phyloP scores from a whole-genome alignment of 2,113 vertebrate genomes.

The Nanorana parkeri region DNA sequence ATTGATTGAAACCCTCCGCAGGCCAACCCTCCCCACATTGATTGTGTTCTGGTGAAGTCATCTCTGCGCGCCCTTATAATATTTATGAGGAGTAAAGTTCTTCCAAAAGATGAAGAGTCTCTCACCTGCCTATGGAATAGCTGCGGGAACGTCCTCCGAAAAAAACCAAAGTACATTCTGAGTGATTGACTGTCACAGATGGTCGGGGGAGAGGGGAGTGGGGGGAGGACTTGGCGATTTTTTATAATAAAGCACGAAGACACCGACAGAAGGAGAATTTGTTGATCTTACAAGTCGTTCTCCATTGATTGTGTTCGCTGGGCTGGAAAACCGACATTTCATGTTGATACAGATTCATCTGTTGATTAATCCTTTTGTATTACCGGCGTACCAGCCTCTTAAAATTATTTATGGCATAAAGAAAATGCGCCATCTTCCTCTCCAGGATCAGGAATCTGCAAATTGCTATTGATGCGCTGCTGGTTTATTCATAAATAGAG shows the following conservation, averaged over 20 bases:
- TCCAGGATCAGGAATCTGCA: constrained; percentile 16
- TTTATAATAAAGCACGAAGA: constrained; percentile 35
- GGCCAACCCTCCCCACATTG: no score
- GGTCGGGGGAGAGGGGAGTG: no score
- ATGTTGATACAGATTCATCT: constrained; percentile 39
- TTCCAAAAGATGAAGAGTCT: constrained; percentile 10
- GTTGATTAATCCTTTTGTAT: constrained; percentile 48
- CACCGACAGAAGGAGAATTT: constrained; percentile 20
- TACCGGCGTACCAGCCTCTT: constrained; percentile 1
- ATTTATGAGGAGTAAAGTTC: constrained; percentile 16
- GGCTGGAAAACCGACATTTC: constrained; percentile 48
- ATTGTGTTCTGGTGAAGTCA: no score
- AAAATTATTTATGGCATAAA: constrained; percentile 34
- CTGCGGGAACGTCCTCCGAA: background rate
- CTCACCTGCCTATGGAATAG: background rate
- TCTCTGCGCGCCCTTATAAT: background rate
- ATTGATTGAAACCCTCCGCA: no score
- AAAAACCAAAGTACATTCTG: background rate
- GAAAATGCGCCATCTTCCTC: constrained; percentile 2
- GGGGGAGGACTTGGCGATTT: constrained; percentile 5
- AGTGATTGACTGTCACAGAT: constrained; percentile 14
- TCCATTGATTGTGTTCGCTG: constrained; percentile 45
- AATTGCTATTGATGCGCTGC: constrained; percentile 41
- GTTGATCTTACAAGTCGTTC: constrained; percentile 52
- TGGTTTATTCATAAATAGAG: constrained; percentile 32